Conservation (phyloP, 1,140 invertebrate species). For the Solenopsis invicta region DNA sequence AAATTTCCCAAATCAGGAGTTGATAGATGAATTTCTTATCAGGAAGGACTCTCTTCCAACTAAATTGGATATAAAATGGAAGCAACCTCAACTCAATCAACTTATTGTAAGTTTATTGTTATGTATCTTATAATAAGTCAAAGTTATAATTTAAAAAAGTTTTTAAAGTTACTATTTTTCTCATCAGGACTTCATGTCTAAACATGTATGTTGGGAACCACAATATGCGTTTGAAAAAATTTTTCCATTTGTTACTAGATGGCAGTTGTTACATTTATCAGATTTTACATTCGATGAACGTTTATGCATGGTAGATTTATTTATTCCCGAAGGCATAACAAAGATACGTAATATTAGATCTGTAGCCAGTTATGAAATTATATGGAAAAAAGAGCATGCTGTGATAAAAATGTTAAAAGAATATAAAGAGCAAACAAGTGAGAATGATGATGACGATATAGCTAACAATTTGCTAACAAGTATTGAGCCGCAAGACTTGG, state of each 20-base stretch:
- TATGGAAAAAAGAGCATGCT: slow-evolving; percentile 89
- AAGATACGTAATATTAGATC: slow-evolving; percentile 89
- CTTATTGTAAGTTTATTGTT: slow-evolving; percentile 88
- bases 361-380: slow-evolving; percentile 90
- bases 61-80: slow-evolving; percentile 88
- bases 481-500: slow-evolving; percentile 90
- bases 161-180: slow-evolving; percentile 46
- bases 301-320: slow-evolving; percentile 71
- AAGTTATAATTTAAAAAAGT: slow-evolving; percentile 7
- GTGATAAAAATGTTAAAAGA: slow-evolving; percentile 88
- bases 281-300: slow-evolving; percentile 71
- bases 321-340: slow-evolving; percentile 87
- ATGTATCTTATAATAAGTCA: background rate
- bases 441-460: slow-evolving; percentile 72
- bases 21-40: slow-evolving; percentile 92
- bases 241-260: slow-evolving; percentile 91
- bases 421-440: slow-evolving; percentile 84
- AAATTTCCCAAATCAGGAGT: slow-evolving; percentile 90
- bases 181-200: slow-evolving; percentile 89
- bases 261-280: slow-evolving; percentile 88
- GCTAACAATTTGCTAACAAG: slow-evolving; percentile 87
- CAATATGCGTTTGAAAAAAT: slow-evolving; percentile 93
- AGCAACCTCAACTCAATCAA: slow-evolving; percentile 89
- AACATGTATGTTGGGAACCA: slow-evolving; percentile 91
- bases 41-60: slow-evolving; percentile 85